These are phyloP conservation scores for Leptinotarsa defecta DNA, from an alignment of 1,140 invertebrate genomes.

Conservation along the genomic window DNA sequence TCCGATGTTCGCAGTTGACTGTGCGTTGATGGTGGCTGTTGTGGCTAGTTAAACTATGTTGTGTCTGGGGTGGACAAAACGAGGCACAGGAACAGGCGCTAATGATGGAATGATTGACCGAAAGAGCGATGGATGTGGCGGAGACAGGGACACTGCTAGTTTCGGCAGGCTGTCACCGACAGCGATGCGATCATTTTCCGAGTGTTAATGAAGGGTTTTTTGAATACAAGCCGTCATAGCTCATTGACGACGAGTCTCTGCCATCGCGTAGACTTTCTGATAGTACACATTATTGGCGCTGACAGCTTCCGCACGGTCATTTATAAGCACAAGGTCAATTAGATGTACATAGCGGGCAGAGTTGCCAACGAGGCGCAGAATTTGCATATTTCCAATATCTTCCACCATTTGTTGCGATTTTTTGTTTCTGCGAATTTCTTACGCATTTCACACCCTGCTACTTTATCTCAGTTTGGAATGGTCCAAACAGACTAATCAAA, in stretches of 20 bases:
- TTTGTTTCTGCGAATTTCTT: too few relatives aligned
- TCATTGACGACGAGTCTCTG: conserved; percentile 40
- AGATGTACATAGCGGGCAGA: conserved; percentile 36
- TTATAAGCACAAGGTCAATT: conserved; percentile 54
- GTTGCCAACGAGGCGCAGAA: background rate
- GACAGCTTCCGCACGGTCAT: conserved; percentile 51
- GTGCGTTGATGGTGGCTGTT: conserved; percentile 7
- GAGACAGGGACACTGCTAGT: conserved; percentile 9
- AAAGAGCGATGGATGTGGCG: conserved; percentile 21
- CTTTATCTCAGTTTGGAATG: too few relatives aligned
- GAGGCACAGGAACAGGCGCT: conserved; percentile 30
- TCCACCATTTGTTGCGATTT: too few relatives aligned
- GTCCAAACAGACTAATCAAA: too few relatives aligned
- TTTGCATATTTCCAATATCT: too few relatives aligned
- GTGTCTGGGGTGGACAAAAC: conserved; percentile 20
- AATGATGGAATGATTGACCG: conserved; percentile 50
- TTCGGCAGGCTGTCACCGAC: conserved; percentile 44
- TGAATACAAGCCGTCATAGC: conserved; percentile 48
- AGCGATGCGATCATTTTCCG: conserved; percentile 52
- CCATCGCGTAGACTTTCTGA: conserved; percentile 42
- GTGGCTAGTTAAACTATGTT: conserved; percentile 25
- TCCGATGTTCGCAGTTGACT: conserved; percentile 36
- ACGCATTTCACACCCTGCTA: too few relatives aligned
- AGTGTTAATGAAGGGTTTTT: conserved; percentile 54
- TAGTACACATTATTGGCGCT: conserved; percentile 51